Conservation (phyloP, 2,888 invertebrate genomes). For the Pseudococcus jackbeardsleyi region DNA sequence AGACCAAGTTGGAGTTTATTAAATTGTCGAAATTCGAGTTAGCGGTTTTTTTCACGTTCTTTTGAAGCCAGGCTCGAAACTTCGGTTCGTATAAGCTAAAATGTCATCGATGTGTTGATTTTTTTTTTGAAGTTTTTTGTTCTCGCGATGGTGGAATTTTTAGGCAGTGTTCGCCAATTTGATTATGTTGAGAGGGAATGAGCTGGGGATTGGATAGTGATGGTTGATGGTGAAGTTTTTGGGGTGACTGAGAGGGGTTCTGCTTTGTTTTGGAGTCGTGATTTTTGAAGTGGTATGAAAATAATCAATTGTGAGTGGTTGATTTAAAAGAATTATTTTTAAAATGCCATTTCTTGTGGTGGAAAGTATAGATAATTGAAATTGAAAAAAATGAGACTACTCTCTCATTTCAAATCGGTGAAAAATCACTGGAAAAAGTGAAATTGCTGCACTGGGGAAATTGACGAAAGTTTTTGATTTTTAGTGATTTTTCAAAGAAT, state of each 20-base stretch:
- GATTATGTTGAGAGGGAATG: neutral
- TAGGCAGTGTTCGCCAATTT: neutral
- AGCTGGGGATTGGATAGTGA: neutral
- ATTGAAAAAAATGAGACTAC: too few relatives aligned
- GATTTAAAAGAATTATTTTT: too few relatives aligned
- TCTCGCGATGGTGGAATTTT: neutral
- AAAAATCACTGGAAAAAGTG: too few relatives aligned
- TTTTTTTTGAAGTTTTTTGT: neutral
- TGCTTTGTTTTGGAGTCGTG: too few relatives aligned
- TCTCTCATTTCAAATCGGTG: too few relatives aligned
- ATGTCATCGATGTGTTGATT: neutral
- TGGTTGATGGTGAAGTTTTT: neutral
- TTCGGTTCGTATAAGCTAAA: neutral
- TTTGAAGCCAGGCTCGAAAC: neutral
- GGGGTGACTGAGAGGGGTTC: neutral
- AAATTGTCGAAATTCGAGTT: conserved; percentile 33
- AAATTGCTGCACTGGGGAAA: too few relatives aligned
- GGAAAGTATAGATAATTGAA: too few relatives aligned
- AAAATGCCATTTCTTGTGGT: too few relatives aligned
- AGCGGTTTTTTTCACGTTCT: conserved; percentile 17
- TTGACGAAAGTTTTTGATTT: too few relatives aligned
- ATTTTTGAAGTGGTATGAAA: too few relatives aligned
- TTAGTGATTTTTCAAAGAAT: too few relatives aligned
- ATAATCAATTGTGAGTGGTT: too few relatives aligned
- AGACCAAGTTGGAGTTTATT: conserved; percentile 45